Percentiles rank a stretch among this genome's conserved stretches.
These are phyloP conservation scores for Sebastes ruberrimus DNA, from an alignment of 2,797 vertebrate genomes.

Conservation along the genomic window DNA sequence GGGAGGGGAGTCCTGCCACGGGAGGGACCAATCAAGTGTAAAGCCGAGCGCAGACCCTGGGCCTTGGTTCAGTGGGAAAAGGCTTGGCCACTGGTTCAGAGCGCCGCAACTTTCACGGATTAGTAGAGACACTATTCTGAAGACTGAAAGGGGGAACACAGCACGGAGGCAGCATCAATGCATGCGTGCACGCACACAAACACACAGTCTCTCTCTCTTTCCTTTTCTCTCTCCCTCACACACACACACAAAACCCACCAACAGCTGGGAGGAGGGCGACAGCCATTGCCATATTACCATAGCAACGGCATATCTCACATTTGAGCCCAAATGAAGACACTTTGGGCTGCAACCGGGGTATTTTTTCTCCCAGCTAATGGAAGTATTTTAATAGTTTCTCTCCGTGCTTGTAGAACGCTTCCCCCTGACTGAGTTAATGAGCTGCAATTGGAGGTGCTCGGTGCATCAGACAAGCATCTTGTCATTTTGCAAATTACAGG, in stretches of 20 bases:
- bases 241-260: constrained; percentile 87
- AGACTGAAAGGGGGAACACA: constrained; percentile 95
- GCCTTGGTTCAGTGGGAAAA: constrained; percentile 96
- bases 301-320: constrained; percentile 95
- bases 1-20: constrained; percentile 89
- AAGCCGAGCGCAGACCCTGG: constrained; percentile 94
- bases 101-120: constrained; percentile 99
- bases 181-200: constrained; percentile 81
- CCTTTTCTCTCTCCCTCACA: constrained; percentile 45
- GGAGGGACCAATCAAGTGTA: constrained; percentile 98
- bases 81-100: constrained; percentile 96
- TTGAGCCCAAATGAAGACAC: constrained; percentile 95
- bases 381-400: constrained; percentile 76
- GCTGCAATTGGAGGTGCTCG: constrained; percentile 66
- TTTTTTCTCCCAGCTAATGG: constrained; percentile 79
- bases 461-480: constrained; percentile 65
- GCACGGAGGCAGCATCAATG: constrained; percentile 98
- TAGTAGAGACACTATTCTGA: constrained; percentile 99
- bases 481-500: constrained; percentile 70
- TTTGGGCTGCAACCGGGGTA: constrained; percentile 82
- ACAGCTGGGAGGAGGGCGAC: constrained; percentile 95
- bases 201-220: constrained; percentile 59
- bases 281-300: constrained; percentile 94
- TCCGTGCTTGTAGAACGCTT: constrained; percentile 55
- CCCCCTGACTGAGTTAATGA: constrained; percentile 78